Evolutionary conservation across 2,888 invertebrate species (phyloP), one percentile per base, ranked within the genome.

Genomic region (Molanna angustata): DNA sequence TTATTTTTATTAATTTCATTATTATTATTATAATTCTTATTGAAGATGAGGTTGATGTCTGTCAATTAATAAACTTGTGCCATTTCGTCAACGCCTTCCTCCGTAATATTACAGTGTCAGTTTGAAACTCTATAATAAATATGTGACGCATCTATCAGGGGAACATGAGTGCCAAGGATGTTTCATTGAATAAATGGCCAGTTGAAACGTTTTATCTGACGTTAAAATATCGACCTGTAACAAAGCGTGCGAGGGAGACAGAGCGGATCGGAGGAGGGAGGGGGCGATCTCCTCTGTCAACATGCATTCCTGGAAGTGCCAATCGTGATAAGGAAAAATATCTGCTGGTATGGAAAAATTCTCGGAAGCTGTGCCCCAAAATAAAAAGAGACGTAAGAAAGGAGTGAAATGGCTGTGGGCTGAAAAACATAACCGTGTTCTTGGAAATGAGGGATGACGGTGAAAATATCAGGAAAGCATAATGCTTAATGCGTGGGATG

Each of bases 251-350:
- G 49, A 42, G 32, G 27, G 27, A 48, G 22, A 16, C n/a, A 11
- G 49, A 18, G 27, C 11, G 27, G 20, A 14, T 19, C 22, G 11
- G 27, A 35, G 16, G n/a, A n/a, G n/a, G n/a, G n/a, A n/a, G n/a
- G n/a, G n/a, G n/a, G n/a, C n/a, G n/a, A 4, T 33, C 33, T 40
- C 33, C 33, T 17, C 42, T 53, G 53, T 43, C 48, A 48, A 37
- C 49, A 44, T 53, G 50, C 50, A 50, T 50, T 50, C 44, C 35
- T 41, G 32, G 42, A 42, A 49, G 42, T 43, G 43, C 42, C 49
- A 49, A 35, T 49, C 32, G 49, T 41, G 19, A 32, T 13, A 20
- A 40, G 41, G 32, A 49, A 49, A 49, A 49, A 49, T 41, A 27
- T 21, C 39, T 48, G 20, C 19, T 7, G 20, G 35, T 35, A 27